phyloP scores from a whole-genome alignment of 2,888 invertebrate genomes.

The Apodemia hepburni region DNA sequence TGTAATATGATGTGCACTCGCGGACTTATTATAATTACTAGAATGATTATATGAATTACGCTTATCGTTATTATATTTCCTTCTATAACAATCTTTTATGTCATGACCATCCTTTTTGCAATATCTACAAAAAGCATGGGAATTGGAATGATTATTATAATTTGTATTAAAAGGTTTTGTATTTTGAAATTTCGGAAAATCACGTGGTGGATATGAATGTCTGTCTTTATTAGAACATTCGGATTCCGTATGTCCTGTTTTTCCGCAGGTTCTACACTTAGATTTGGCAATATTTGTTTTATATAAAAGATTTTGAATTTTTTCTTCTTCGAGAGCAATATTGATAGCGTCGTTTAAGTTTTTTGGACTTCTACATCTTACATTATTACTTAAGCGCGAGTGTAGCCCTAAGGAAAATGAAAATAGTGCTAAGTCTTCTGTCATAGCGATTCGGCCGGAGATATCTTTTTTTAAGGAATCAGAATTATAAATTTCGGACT shows the following conservation, averaged over 20 bases:
- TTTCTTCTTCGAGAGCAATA: constrained; percentile 18
- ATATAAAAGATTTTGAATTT: constrained; percentile 17
- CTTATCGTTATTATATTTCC: background rate
- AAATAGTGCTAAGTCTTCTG: constrained; percentile 13
- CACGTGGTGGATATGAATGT: background rate
- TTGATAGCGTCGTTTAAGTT: constrained; percentile 14
- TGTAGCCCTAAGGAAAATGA: constrained; percentile 20
- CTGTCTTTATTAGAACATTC: background rate
- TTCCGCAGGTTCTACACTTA: constrained; percentile 4
- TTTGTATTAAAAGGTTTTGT: background rate
- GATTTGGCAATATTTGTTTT: constrained; percentile 6
- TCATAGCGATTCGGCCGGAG: constrained; percentile 3
- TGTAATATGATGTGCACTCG: too few relatives aligned
- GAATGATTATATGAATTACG: too few relatives aligned
- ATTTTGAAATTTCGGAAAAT: background rate
- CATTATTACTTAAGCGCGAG: constrained; percentile 18
- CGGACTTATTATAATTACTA: too few relatives aligned
- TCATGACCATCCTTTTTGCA: background rate
- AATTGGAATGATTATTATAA: background rate
- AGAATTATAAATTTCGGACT: constrained; percentile 25
- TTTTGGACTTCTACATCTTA: constrained; percentile 6
- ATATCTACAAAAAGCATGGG: background rate
- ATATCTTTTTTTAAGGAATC: constrained; percentile 14
- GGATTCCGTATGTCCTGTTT: constrained; percentile 10
- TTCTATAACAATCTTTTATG: background rate